Evolutionary conservation across 2,113 vertebrate species (phyloP).

Genomic region (Phalacrocorax pelagicus): DNA sequence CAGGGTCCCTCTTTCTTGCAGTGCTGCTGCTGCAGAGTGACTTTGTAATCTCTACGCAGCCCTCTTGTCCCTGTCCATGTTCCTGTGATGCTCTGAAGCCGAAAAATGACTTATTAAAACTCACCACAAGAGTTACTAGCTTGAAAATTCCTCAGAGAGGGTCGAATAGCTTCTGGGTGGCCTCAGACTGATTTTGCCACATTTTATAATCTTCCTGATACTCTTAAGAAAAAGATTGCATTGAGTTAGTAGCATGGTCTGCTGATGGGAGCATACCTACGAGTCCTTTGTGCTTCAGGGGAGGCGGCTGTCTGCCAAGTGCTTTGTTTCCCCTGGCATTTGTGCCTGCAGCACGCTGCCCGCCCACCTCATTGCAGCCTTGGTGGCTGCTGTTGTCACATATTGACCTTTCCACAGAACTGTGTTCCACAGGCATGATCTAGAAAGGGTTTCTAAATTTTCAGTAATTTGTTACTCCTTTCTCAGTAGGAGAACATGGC

Average conservation of each 20-base stretch:
- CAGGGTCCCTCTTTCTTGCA: accelerated
- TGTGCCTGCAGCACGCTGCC: background rate
- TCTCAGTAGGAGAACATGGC: background rate
- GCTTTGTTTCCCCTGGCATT: background rate
- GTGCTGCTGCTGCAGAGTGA: background rate
- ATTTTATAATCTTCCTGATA: background rate
- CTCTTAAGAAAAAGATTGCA: background rate
- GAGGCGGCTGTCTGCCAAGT: background rate
- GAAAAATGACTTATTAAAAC: background rate
- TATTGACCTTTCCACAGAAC: background rate
- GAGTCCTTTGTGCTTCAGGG: accelerated
- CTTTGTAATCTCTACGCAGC: background rate
- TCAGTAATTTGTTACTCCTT: background rate
- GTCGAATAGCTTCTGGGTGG: background rate
- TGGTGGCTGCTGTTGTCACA: background rate
- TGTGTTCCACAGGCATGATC: background rate
- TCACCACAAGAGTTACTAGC: background rate
- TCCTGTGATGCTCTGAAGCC: background rate
- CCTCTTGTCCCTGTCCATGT: background rate
- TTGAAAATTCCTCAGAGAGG: background rate
- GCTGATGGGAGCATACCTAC: background rate
- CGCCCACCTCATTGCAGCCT: background rate
- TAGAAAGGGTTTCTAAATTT: background rate
- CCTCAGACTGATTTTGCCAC: background rate
- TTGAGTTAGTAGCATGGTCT: background rate